These are phyloP conservation scores for Cephus spinipes DNA, from an alignment of 2,888 invertebrate genomes.

Conservation along the genomic window DNA sequence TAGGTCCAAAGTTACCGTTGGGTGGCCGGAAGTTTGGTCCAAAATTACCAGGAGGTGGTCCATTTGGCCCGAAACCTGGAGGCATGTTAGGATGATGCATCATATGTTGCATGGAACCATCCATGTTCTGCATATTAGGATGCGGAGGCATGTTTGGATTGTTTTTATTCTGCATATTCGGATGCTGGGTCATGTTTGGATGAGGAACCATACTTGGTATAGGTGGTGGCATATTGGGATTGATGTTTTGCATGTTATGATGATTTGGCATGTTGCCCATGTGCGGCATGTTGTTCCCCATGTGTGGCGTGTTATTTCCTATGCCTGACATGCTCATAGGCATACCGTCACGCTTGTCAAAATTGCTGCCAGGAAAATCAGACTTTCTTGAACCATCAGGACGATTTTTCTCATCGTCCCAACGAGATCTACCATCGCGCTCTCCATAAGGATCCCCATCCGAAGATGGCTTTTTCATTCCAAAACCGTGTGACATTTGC, in stretches of 20 bases:
- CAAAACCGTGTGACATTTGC: conserved; percentile 29
- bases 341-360: conserved; percentile 53
- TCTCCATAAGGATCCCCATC: conserved; percentile 25
- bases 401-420: conserved; percentile 52
- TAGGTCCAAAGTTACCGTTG: conserved; percentile 57
- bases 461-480: conserved; percentile 29
- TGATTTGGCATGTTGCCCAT: conserved; percentile 43
- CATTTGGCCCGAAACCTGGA: conserved; percentile 57
- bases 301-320: conserved; percentile 33
- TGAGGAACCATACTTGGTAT: conserved; percentile 47
- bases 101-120: conserved; percentile 54
- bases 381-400: conserved; percentile 36
- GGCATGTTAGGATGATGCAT: conserved; percentile 55
- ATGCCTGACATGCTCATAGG: conserved; percentile 40
- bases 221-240: conserved; percentile 54
- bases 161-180: conserved; percentile 45
- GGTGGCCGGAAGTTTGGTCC: conserved; percentile 49
- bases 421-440: conserved; percentile 42
- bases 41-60: conserved; percentile 53
- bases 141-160: conserved; percentile 24
- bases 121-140: conserved; percentile 36
- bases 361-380: conserved; percentile 41
- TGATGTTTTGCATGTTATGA: conserved; percentile 59
- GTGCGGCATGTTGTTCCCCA: conserved; percentile 38
- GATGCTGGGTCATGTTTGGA: conserved; percentile 47